Evolutionary conservation across 2,888 invertebrate genomes (phyloP), one percentile per base, ranked within the genome.

Genomic region (Cyrtodaria siliqua): DNA sequence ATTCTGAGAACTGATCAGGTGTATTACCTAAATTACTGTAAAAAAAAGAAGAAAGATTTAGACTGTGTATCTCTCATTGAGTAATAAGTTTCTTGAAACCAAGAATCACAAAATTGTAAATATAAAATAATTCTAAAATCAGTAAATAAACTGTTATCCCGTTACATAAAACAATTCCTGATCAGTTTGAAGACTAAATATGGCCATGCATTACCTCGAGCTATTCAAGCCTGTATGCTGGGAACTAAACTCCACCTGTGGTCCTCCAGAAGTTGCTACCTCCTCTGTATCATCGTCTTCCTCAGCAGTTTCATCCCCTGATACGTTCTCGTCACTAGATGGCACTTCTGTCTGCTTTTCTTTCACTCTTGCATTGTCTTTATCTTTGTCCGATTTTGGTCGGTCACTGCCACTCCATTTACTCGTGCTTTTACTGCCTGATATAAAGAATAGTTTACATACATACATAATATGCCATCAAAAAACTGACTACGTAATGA

Each of bases 241-340:
- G 33, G 26, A 42, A 18, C 52, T 76, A 60, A 79, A 79, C 57
- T 79, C 79, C 42, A 79, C 79, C 60, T 71, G 75, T 38, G 75
- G 71, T 23, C 49, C 61, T 20, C 38, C 24, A 20, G 56, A 50
- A 27, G 47, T 29, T 55, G 12, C 23, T 4, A 56, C 53, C 4
- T 8, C 44, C 16, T 20, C 44, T 8, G 18, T 26, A 44, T n/a
- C 18, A 49, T 38, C 49, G n/a, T 12, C 40, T 18, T 33, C 29
- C n/a, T 52, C 68, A 42, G 38, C 33, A 33, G 47, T 62, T 2
- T 20, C 50, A 24, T 71, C 71, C 59, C 52, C 27, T 57, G 44
- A 52, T 8, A 16, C 16, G 20, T 18, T 63, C 59, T 16, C 42
- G 55, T 26, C 42, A 62, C 42, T 49, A 27, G 62, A 38, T 14